Evolutionary conservation across 2,113 vertebrate species (phyloP).

Genomic region (Pachycephala philippinensis): DNA sequence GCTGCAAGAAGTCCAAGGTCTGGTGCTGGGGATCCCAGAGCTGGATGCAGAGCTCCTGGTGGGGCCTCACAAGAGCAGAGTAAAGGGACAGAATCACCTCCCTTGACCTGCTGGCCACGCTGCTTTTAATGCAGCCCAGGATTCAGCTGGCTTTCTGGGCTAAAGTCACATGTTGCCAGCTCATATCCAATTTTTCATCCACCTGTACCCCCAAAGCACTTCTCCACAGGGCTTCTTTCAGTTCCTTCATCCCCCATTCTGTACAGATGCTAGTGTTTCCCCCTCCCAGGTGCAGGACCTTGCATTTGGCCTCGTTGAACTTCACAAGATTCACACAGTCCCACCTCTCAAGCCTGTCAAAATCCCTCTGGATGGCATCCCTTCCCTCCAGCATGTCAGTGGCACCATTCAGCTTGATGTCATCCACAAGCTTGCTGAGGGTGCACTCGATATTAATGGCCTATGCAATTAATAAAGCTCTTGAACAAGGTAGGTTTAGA

Average conservation of each 20-base stretch:
- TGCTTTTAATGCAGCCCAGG: not conserved
- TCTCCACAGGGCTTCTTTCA: not conserved
- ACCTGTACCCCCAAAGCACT: not conserved
- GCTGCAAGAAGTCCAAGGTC: not conserved
- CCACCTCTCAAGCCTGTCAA: not conserved
- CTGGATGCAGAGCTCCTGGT: not conserved
- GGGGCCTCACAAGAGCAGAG: not conserved
- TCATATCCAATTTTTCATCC: not conserved
- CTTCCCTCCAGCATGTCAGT: not conserved
- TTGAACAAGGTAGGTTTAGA: not conserved
- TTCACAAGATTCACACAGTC: not conserved
- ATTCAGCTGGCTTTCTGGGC: not conserved
- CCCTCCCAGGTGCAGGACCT: not conserved
- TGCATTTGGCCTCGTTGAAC: not conserved
- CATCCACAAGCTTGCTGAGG: not conserved
- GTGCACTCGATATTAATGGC: fast-evolving
- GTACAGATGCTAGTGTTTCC: not conserved
- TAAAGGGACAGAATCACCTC: not conserved
- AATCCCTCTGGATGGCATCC: not conserved
- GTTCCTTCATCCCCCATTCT: not conserved
- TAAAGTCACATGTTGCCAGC: not conserved
- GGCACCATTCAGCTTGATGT: not conserved
- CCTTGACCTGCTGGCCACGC: fast-evolving
- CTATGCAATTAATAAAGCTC: not conserved
- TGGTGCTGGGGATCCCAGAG: not conserved